These are phyloP conservation scores for Oscheius sp. DNA, from an alignment of 2,888 invertebrate genomes.

Conservation along the genomic window DNA sequence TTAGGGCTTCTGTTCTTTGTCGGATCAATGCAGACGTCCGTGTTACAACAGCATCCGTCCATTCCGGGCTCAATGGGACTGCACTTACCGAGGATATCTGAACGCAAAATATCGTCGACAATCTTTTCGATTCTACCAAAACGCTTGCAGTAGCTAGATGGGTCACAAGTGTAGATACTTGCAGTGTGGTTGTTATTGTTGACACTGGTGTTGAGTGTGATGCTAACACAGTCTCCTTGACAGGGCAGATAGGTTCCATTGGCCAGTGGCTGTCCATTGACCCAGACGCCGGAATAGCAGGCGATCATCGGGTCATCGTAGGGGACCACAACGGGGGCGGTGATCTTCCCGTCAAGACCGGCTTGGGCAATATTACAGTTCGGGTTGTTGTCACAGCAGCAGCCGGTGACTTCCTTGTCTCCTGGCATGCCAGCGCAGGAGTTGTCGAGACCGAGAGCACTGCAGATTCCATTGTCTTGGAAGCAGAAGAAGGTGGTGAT, in stretches of 20 bases:
- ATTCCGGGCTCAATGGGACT: conserved; percentile 41
- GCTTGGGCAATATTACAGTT: conserved; percentile 9
- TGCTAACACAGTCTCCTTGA: conserved; percentile 54
- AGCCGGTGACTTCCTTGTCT: conserved; percentile 9
- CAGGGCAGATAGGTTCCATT: conserved; percentile 43
- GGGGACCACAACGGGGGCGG: conserved; percentile 42
- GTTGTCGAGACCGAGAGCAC: conserved; percentile 43
- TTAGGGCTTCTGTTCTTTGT: conserved; percentile 25
- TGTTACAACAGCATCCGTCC: conserved; percentile 41
- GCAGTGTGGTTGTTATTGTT: conserved; percentile 40
- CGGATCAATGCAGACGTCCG: conserved; percentile 43
- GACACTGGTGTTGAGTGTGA: conserved; percentile 41
- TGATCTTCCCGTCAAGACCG: conserved; percentile 21
- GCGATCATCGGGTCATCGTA: conserved; percentile 44
- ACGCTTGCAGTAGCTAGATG: conserved; percentile 26
- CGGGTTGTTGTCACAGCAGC: conserved; percentile 2
- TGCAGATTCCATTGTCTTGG: conserved; percentile 47
- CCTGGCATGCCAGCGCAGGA: conserved; percentile 40
- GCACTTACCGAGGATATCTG: conserved; percentile 49
- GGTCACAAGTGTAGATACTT: conserved; percentile 53
- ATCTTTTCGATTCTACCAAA: not conserved
- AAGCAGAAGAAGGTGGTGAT: conserved; percentile 50
- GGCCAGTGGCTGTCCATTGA: conserved; percentile 39
- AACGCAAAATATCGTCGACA: conserved; percentile 39
- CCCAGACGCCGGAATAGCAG: conserved; percentile 52